Evolutionary conservation across 1,140 invertebrate genomes (phyloP).

Genomic region (Rhopalosiphum padi): DNA sequence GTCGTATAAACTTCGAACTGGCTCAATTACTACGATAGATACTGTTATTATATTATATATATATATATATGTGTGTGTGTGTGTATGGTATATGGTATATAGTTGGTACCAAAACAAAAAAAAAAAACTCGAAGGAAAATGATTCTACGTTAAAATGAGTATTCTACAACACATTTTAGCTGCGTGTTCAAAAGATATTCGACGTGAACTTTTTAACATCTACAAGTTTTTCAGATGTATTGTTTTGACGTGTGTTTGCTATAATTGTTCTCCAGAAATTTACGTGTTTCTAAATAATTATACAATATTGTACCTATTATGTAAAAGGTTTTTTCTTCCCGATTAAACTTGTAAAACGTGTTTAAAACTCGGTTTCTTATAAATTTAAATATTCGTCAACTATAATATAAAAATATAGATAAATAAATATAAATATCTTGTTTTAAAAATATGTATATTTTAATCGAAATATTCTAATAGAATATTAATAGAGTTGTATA

Average conservation of each 20-base stretch:
- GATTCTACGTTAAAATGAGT: background rate
- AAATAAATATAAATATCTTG: no score
- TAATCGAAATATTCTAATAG: no score
- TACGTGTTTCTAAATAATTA: background rate
- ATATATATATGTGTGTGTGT: no score
- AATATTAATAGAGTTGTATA: no score
- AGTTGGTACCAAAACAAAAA: background rate
- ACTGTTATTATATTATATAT: background rate
- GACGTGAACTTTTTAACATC: background rate
- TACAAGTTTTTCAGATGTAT: background rate
- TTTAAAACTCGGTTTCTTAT: background rate
- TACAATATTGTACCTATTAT: no score
- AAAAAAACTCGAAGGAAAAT: background rate
- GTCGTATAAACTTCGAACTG: background rate
- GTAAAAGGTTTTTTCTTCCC: background rate
- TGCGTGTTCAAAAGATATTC: background rate
- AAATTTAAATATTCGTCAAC: no score
- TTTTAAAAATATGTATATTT: no score
- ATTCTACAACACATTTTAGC: background rate
- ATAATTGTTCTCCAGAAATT: background rate
- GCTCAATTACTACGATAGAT: background rate
- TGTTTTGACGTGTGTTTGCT: background rate
- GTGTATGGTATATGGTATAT: no score
- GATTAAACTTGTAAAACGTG: background rate
- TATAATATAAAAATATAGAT: no score